A percentile compares a stretch with the other conserved stretches of the same genome.
Conservation (phyloP, 2,797 vertebrate species). For the Acrossocheilus wenchowensis region DNA sequence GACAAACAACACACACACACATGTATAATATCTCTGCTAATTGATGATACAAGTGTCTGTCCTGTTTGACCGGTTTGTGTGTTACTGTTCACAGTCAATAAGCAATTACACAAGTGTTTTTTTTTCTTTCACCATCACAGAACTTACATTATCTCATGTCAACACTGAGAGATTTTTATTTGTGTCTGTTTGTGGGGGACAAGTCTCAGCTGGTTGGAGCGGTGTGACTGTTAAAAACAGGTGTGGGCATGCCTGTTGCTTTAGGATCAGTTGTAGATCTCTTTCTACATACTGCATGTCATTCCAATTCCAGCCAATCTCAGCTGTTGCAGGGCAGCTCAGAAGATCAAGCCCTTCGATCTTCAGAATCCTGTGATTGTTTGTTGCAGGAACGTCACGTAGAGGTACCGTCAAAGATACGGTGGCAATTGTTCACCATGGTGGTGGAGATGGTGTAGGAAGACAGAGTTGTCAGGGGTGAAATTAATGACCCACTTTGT, state of each 20-base stretch:
- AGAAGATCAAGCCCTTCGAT: slow-evolving; percentile 20
- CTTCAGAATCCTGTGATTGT: slow-evolving; percentile 42
- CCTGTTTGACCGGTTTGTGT: slow-evolving; percentile 33
- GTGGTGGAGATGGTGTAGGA: slow-evolving; percentile 4
- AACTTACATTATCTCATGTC: slow-evolving; percentile 30
- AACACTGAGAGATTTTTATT: slow-evolving; percentile 49
- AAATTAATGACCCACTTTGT: slow-evolving; percentile 18
- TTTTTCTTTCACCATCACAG: slow-evolving; percentile 17
- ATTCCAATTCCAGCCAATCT: slow-evolving; percentile 59
- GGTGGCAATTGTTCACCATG: neutral
- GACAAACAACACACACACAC: slow-evolving; percentile 1
- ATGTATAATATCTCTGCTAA: neutral
- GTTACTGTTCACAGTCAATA: slow-evolving; percentile 19
- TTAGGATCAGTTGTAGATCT: slow-evolving; percentile 56
- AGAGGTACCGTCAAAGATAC: neutral
- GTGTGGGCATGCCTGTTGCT: slow-evolving; percentile 57
- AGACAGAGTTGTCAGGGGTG: neutral
- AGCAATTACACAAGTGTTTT: slow-evolving; percentile 30
- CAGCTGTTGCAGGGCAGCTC: slow-evolving; percentile 55
- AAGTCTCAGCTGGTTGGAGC: slow-evolving; percentile 59
- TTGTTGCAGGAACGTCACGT: slow-evolving; percentile 33
- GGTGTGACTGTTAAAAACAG: slow-evolving; percentile 60
- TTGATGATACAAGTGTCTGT: slow-evolving; percentile 5
- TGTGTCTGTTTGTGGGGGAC: slow-evolving; percentile 51
- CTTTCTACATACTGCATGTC: slow-evolving; percentile 46